phyloP scores from a whole-genome alignment of 2,113 vertebrate genomes.

The Hemiscyllium ocellatum region DNA sequence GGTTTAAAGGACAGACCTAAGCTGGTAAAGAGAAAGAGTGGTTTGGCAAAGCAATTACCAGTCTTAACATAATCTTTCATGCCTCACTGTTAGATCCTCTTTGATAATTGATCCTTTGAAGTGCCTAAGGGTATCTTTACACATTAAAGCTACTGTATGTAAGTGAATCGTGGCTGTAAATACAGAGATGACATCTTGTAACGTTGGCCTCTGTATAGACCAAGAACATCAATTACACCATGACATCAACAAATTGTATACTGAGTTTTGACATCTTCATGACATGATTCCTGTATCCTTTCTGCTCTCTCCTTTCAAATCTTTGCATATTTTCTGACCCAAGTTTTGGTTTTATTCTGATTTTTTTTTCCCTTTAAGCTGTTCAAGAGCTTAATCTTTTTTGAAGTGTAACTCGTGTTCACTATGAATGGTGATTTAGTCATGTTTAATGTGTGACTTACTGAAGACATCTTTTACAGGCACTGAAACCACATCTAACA shows the following conservation, averaged over 20 bases:
- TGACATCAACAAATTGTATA: background rate
- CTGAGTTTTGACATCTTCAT: background rate
- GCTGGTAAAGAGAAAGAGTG: background rate
- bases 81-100: background rate
- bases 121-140: background rate
- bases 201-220: background rate
- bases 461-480: slow-evolving; percentile 43
- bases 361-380: background rate
- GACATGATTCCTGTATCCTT: background rate
- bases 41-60: background rate
- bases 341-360: background rate
- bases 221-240: background rate
- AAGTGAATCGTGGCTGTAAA: background rate
- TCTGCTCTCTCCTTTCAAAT: background rate
- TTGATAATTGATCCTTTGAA: background rate
- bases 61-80: background rate
- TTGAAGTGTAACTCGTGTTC: background rate
- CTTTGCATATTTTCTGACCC: background rate
- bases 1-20: background rate
- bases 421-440: too few species aligned
- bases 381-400: background rate
- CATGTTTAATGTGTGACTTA: background rate
- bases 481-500: slow-evolving; percentile 60
- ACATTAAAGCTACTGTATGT: background rate
- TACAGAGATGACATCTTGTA: background rate